Evolutionary conservation across 2,888 invertebrate genomes (phyloP).

Genomic region (Athalia cordata): DNA sequence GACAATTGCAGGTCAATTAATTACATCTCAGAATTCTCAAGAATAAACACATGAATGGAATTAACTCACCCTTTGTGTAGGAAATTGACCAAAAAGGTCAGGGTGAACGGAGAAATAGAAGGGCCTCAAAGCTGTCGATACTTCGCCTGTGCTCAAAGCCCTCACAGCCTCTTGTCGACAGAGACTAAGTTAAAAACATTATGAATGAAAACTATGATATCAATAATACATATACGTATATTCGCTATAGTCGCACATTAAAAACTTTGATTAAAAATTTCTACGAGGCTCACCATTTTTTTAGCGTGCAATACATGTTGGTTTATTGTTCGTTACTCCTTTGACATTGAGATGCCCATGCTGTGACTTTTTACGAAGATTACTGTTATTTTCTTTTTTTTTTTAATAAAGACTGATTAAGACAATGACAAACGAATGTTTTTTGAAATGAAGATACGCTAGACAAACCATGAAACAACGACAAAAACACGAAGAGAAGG

Average conservation of each 20-base stretch:
- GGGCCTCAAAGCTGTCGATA: constrained; percentile 92
- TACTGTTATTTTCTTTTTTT: constrained; percentile 3
- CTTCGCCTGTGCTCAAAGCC: constrained; percentile 84
- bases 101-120: constrained; percentile 98
- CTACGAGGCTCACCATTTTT: constrained; percentile 69
- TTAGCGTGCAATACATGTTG: constrained; percentile 74
- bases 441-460: not conserved
- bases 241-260: constrained; percentile 28
- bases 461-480: not conserved
- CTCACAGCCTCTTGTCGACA: constrained; percentile 63
- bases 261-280: not conserved
- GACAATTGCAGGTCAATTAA: too few species aligned
- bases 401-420: not conserved
- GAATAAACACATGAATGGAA: not conserved
- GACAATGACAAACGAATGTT: not conserved
- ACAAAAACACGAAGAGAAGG: too few species aligned
- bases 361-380: not conserved
- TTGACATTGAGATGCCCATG: constrained; percentile 19
- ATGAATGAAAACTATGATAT: constrained; percentile 33
- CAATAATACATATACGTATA: not conserved
- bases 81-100: constrained; percentile 94
- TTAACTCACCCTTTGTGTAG: constrained; percentile 85
- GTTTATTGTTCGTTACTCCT: constrained; percentile 4
- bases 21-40: too few species aligned
- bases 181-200: constrained; percentile 62